A percentile compares a stretch with the other conserved stretches of the same genome.
Evolutionary conservation across 2,797 vertebrate species (phyloP).

Genomic region (Chrosomus eos): DNA sequence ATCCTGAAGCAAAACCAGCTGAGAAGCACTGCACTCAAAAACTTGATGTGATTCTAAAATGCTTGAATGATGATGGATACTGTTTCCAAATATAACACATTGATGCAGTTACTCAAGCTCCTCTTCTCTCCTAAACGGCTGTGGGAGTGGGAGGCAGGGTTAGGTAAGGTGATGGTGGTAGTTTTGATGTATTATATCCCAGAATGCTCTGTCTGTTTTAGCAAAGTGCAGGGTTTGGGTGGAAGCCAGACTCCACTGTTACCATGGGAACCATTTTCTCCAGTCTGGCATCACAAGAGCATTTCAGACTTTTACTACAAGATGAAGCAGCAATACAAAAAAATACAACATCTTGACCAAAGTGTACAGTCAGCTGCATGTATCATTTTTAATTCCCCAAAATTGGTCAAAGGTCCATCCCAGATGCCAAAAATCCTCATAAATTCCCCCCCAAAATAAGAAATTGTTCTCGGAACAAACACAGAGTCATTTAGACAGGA

Average conservation of each 20-base stretch:
- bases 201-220: slow-evolving; percentile 58
- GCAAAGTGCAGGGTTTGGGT: slow-evolving; percentile 71
- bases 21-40: not conserved
- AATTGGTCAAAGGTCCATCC: not conserved
- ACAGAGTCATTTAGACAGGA: not conserved
- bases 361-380: not conserved
- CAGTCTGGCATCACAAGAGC: slow-evolving; percentile 66
- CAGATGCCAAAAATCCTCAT: not conserved
- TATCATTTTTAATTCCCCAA: not conserved
- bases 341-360: not conserved
- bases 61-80: slow-evolving; percentile 4
- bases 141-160: slow-evolving; percentile 26
- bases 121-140: slow-evolving; percentile 23
- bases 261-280: slow-evolving; percentile 77
- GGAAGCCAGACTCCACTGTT: slow-evolving; percentile 74
- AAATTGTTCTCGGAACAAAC: not conserved
- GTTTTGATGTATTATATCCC: slow-evolving; percentile 42
- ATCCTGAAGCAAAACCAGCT: not conserved
- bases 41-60: not conserved
- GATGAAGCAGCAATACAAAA: not conserved
- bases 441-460: not conserved
- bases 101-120: not conserved
- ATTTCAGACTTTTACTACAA: slow-evolving; percentile 57
- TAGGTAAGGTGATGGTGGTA: slow-evolving; percentile 19
- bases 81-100: slow-evolving; percentile 2